A percentile compares a stretch with the other conserved stretches of the same genome.
phyloP scores from a whole-genome alignment of 2,113 vertebrate species.

The Pterophyllum scalare region DNA sequence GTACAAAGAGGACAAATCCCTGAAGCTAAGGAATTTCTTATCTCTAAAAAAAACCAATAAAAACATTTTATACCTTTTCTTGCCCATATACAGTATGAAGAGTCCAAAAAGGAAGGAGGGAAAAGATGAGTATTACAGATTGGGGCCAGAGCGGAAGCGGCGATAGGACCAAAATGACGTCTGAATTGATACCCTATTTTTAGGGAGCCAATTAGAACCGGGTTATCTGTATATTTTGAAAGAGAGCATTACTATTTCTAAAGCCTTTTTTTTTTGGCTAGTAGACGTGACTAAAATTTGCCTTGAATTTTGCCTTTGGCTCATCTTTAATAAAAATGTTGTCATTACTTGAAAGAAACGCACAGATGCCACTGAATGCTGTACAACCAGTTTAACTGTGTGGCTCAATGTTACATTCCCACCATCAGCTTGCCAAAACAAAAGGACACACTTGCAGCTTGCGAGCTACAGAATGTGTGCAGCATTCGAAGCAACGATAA shows the following conservation, averaged over 20 bases:
- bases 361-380: slow-evolving; percentile 60
- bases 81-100: neutral
- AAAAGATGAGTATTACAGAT: neutral
- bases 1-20: neutral
- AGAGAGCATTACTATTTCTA: neutral
- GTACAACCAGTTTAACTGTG: slow-evolving; percentile 67
- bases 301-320: neutral
- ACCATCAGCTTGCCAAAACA: neutral
- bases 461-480: neutral
- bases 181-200: too few relatives aligned
- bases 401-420: slow-evolving; percentile 43
- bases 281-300: too few relatives aligned
- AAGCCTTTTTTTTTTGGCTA: too few relatives aligned
- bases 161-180: too few relatives aligned
- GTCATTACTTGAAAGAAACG: neutral
- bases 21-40: neutral
- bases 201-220: too few relatives aligned
- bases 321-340: neutral
- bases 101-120: too few relatives aligned
- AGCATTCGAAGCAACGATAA: neutral
- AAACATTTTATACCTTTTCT: neutral
- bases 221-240: too few relatives aligned
- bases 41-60: neutral
- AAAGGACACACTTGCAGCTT: neutral
- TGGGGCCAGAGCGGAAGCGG: neutral